Conservation (phyloP, 1,140 invertebrate species). For the Camponotus vicinus region DNA sequence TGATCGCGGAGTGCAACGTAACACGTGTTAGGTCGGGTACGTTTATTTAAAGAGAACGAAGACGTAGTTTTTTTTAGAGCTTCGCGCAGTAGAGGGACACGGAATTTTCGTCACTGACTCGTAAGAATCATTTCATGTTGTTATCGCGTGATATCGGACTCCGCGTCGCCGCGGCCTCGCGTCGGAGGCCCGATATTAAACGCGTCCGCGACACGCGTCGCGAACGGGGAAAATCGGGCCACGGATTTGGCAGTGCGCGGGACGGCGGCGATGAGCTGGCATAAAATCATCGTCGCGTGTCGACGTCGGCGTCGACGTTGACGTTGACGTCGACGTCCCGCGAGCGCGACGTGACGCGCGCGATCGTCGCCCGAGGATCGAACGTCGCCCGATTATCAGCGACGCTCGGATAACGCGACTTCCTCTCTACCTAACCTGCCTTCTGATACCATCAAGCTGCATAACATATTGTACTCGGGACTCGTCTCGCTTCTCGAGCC, state of each 20-base stretch:
- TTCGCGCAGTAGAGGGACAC: conserved; percentile 69
- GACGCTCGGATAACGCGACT: conserved; percentile 37
- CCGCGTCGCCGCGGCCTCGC: background rate
- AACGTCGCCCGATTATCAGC: background rate
- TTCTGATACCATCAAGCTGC: conserved; percentile 51
- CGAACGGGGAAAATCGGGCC: no score
- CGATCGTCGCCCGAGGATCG: background rate
- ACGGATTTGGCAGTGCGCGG: conserved; percentile 69
- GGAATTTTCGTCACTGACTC: conserved; percentile 68
- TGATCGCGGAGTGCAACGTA: conserved; percentile 75
- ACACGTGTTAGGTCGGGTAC: conserved; percentile 80
- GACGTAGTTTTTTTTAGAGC: conserved; percentile 73
- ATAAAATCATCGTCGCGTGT: conserved; percentile 74
- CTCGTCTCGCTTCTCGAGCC: background rate
- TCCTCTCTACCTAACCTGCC: conserved; percentile 65
- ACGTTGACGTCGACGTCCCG: no score
- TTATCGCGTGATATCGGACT: background rate
- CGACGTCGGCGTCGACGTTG: no score
- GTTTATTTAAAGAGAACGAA: conserved; percentile 78
- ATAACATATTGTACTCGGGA: conserved; percentile 79
- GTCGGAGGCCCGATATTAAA: background rate
- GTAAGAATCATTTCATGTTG: conserved; percentile 68
- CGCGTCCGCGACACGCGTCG: conserved; percentile 23
- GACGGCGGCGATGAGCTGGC: conserved; percentile 80
- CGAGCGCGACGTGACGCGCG: background rate